A percentile compares a stretch with the other conserved stretches of the same genome.
Conservation (phyloP, 2,888 invertebrate species). For the Melipona bicolor region DNA sequence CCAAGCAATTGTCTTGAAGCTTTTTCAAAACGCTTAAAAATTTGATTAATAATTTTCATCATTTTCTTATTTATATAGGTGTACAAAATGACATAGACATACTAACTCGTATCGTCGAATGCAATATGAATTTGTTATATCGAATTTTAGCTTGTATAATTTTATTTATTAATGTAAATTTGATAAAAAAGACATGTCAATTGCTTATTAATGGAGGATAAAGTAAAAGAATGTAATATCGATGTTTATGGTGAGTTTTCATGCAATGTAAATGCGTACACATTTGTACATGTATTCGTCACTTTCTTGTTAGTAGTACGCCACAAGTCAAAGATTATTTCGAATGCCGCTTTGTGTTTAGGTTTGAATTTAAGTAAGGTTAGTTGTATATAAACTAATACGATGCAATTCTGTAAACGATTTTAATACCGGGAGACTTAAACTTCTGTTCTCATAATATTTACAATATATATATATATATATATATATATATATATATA, state of each 20-base stretch:
- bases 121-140: not conserved
- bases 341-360: constrained; percentile 13
- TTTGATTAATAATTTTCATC: not conserved
- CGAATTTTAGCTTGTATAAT: not conserved
- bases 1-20: not conserved
- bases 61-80: not conserved
- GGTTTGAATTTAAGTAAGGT: constrained; percentile 37
- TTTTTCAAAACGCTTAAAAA: not conserved
- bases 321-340: not conserved
- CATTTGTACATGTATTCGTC: not conserved
- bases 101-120: not conserved
- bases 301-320: not conserved
- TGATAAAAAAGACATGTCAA: not conserved
- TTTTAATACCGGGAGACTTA: constrained; percentile 38
- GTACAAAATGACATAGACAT: not conserved
- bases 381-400: constrained; percentile 41
- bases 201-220: not conserved
- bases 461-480: not conserved
- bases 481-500: not conserved
- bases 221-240: not conserved
- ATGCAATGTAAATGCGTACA: not conserved
- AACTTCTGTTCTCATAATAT: constrained; percentile 11
- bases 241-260: not conserved
- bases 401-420: constrained; percentile 13
- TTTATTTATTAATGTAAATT: not conserved